Evolutionary conservation across 2,113 vertebrate species (phyloP).

Genomic region (Genyomyrus donnyi): DNA sequence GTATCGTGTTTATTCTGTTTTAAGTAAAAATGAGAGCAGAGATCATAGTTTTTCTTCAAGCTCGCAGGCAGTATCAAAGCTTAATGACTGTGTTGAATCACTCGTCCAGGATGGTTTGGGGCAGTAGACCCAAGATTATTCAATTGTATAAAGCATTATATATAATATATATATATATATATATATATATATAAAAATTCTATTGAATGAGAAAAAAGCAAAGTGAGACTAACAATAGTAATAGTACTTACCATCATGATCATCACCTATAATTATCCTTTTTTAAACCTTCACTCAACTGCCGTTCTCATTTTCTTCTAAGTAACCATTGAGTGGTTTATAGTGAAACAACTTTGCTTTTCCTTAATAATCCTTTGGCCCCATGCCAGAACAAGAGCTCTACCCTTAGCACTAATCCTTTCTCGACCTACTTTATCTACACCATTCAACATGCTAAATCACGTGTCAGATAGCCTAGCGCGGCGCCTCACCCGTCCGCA

Average conservation of each 20-base stretch:
- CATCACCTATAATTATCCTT: background rate
- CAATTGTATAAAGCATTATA: background rate
- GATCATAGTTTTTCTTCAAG: background rate
- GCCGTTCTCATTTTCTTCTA: background rate
- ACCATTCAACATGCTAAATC: constrained; percentile 4
- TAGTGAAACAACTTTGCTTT: background rate
- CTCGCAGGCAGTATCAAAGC: background rate
- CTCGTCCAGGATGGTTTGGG: background rate
- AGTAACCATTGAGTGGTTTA: background rate
- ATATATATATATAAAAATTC: background rate
- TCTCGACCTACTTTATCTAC: background rate
- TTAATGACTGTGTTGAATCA: background rate
- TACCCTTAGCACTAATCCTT: background rate
- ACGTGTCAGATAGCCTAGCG: background rate
- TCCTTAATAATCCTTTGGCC: background rate
- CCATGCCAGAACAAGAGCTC: background rate
- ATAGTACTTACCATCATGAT: background rate
- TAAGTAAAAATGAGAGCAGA: background rate
- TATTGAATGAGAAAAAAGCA: background rate
- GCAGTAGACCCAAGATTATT: background rate
- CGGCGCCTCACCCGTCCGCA: background rate
- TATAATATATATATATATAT: background rate
- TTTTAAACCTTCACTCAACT: background rate
- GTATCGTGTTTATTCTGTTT: background rate
- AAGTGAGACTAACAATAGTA: background rate